Percentiles rank a stretch among this genome's conserved stretches.
These are phyloP conservation scores for Siphlonurus alternatus DNA, from an alignment of 2,888 invertebrate species.

Conservation along the genomic window DNA sequence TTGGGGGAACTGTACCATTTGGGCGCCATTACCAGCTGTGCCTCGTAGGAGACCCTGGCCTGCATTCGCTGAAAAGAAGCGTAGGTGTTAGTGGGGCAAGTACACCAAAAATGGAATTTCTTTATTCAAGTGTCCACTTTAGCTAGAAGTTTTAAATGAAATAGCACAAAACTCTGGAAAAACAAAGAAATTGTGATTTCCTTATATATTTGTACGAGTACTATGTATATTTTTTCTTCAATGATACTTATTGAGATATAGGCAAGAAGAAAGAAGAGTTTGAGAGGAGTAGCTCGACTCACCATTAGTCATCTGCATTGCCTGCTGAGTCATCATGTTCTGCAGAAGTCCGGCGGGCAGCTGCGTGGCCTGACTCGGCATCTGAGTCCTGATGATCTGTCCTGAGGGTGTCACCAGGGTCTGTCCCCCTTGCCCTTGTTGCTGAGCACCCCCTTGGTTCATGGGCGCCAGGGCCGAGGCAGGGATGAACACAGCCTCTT, in stretches of 20 bases:
- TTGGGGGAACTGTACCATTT: constrained; percentile 46
- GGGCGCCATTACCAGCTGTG: constrained; percentile 18
- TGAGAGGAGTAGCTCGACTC: too few relatives aligned
- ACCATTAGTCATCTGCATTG: constrained; percentile 51
- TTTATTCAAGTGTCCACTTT: background rate
- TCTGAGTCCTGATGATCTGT: constrained; percentile 48
- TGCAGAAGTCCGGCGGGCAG: constrained; percentile 53
- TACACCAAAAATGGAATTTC: too few relatives aligned
- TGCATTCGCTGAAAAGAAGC: constrained; percentile 10
- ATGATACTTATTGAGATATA: too few relatives aligned
- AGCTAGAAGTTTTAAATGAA: background rate
- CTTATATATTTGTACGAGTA: too few relatives aligned
- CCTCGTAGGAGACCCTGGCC: constrained; percentile 32
- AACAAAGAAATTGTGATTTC: too few relatives aligned
- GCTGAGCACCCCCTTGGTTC: constrained; percentile 21
- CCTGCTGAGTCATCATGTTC: constrained; percentile 39
- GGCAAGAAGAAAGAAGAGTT: too few relatives aligned
- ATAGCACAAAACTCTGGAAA: constrained; percentile 10
- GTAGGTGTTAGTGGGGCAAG: too few relatives aligned
- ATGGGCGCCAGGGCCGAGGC: constrained; percentile 35
- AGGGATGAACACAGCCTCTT: constrained; percentile 83
- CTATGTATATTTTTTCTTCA: too few relatives aligned
- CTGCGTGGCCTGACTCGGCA: constrained; percentile 33
- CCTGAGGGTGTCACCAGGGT: constrained; percentile 36
- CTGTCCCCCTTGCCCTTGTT: constrained; percentile 27